phyloP scores from a whole-genome alignment of 2,113 vertebrate species.

The Misgurnus mizolepis region DNA sequence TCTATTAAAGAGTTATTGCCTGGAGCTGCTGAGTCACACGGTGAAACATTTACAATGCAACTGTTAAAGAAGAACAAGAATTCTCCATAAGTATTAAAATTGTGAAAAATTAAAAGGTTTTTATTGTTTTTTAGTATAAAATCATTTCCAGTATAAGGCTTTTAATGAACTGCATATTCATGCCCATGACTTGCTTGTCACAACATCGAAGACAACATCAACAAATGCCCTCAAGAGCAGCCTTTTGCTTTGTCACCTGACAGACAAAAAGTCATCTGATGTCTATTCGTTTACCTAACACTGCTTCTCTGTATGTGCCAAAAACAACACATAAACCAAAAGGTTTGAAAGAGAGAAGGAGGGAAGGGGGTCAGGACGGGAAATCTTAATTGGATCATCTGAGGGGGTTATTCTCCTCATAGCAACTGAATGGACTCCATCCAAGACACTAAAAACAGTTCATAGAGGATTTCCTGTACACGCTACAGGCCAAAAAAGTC shows the following conservation, averaged over 20 bases:
- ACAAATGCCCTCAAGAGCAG: neutral
- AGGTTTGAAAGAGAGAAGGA: neutral
- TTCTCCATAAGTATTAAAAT: neutral
- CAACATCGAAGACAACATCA: slow-evolving; percentile 9
- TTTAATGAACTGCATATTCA: neutral
- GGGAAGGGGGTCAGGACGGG: neutral
- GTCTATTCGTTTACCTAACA: slow-evolving; percentile 10
- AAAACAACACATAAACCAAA: slow-evolving; percentile 20
- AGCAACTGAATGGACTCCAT: slow-evolving; percentile 21
- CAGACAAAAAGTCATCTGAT: slow-evolving; percentile 1
- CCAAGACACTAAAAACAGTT: slow-evolving; percentile 30
- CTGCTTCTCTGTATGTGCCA: neutral
- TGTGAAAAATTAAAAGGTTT: too few relatives aligned
- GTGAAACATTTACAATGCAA: neutral
- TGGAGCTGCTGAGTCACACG: neutral
- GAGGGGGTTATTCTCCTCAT: slow-evolving; percentile 21
- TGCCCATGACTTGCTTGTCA: neutral
- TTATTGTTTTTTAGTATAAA: neutral
- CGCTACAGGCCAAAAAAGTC: slow-evolving; percentile 14
- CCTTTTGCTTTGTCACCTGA: neutral
- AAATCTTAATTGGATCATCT: slow-evolving; percentile 36
- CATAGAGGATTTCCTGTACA: slow-evolving; percentile 42
- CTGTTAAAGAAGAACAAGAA: neutral
- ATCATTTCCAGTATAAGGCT: neutral
- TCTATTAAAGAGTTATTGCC: neutral